Evolutionary conservation across 2,113 vertebrate genomes (phyloP), one percentile per base, ranked within the genome.

Genomic region (Anoplopoma fimbria): DNA sequence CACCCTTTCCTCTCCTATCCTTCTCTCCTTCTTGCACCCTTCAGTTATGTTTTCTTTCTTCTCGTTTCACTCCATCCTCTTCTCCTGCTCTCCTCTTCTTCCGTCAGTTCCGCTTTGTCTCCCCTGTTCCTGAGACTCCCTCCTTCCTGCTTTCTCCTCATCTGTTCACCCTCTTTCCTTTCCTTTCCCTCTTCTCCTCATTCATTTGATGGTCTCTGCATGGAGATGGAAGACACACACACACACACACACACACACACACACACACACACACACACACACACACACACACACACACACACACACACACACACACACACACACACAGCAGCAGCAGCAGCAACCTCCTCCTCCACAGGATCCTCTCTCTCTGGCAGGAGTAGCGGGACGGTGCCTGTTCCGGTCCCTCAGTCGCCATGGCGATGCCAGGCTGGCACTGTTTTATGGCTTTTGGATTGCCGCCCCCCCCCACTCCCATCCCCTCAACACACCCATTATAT

Each of bases 391-490:
- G 69, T 57, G 77, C 23, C 65, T 70, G 77, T 72, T 80, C 57
- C 29, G 21, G 70, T 85, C 75, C 73, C 42, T 73, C 4, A 7
- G 57, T 93, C 78, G n/a, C 84, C 83, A 91, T 91, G 83, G 67
- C 21, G 60, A 90, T 86, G 79, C 65, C 78, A 87, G 80, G 74
- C 84, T 33, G 62, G 55, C 21, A 10, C 3, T 17, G 67, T 67
- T 86, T 82, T 49, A 81, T 88, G 84, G 82, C 79, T 60, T 12
- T 23, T 78, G 79, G 74, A 87, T 33, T 42, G 42, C 40, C 8
- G 6, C n/a, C 6, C 21, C 33, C 9, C 19, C 1, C n/a, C 12
- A n/a, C 40, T 12, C 34, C n/a, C 1, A n/a, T 45, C 42, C 61
- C 57, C 55, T 29, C 9, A 62, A 25, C 29, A 62, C 23, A 51